phyloP scores from a whole-genome alignment of 2,113 vertebrate genomes.

The Ramphastos sulfuratus region DNA sequence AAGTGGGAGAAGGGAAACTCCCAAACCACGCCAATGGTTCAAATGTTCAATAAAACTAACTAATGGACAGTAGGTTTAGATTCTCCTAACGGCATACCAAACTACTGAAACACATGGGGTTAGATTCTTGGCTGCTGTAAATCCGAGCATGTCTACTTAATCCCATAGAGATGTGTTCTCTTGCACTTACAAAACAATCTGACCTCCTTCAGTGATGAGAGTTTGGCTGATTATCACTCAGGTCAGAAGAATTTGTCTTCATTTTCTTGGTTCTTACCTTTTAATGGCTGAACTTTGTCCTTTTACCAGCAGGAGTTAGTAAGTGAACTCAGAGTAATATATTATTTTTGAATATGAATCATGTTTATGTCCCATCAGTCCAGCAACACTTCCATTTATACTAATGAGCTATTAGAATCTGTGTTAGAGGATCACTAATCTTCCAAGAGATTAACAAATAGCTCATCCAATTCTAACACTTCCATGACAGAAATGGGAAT shows the following conservation, averaged over 20 bases:
- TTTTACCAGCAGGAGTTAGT: background rate
- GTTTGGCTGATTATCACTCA: background rate
- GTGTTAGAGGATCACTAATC: constrained; percentile 3
- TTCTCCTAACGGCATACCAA: background rate
- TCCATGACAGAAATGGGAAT: constrained; percentile 1
- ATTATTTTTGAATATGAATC: constrained; percentile 36
- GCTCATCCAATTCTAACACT: background rate
- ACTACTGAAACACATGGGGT: background rate
- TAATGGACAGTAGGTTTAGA: background rate
- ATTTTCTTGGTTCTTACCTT: constrained; percentile 13
- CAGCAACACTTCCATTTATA: constrained; percentile 9
- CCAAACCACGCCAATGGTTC: background rate
- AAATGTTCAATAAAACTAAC: background rate
- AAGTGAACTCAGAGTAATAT: background rate
- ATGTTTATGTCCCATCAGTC: constrained; percentile 13
- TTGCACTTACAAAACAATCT: background rate
- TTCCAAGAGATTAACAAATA: constrained; percentile 11
- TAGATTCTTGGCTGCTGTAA: background rate
- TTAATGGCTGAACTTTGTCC: constrained; percentile 3
- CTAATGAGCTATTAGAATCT: constrained; percentile 22
- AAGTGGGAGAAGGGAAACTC: too few species aligned
- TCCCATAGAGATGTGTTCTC: background rate
- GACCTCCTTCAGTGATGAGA: background rate
- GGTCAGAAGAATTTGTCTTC: background rate
- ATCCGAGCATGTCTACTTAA: background rate